Conservation (phyloP, 2,888 invertebrate genomes). For the Leptogaster cylindrica region DNA sequence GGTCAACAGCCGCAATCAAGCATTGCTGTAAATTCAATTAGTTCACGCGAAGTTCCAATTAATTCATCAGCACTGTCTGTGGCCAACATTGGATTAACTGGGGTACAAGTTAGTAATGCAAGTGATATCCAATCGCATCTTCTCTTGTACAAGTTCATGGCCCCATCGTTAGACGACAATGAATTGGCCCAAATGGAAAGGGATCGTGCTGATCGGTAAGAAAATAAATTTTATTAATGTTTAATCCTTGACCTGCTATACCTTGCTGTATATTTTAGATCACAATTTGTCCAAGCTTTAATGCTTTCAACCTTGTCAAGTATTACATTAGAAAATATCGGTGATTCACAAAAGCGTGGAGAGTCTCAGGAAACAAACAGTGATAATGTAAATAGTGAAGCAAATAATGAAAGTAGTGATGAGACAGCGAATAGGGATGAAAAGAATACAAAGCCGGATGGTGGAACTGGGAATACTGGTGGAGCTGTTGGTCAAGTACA, state of each 20-base stretch:
- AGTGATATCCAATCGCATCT: constrained; percentile 57
- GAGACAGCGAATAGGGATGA: constrained; percentile 48
- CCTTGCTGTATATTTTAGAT: too few species aligned
- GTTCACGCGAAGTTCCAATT: constrained; percentile 58
- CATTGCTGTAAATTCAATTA: constrained; percentile 58
- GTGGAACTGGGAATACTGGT: constrained; percentile 45
- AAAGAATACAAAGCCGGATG: constrained; percentile 48
- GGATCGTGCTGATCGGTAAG: constrained; percentile 66
- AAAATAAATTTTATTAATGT: neutral
- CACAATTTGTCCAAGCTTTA: constrained; percentile 73
- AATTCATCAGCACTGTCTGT: constrained; percentile 53
- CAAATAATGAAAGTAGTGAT: constrained; percentile 49
- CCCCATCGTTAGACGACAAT: constrained; percentile 64
- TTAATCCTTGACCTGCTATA: too few species aligned
- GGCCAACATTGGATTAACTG: constrained; percentile 51
- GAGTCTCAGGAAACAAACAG: constrained; percentile 56
- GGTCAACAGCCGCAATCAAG: constrained; percentile 59
- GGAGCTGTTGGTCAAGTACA: constrained; percentile 52
- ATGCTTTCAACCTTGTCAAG: constrained; percentile 68
- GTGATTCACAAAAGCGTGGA: constrained; percentile 51
- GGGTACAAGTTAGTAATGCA: constrained; percentile 49
- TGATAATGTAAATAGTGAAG: constrained; percentile 61
- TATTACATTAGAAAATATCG: constrained; percentile 51
- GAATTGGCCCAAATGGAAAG: constrained; percentile 66
- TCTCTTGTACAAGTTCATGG: constrained; percentile 64